Conservation (phyloP, 2,888 invertebrate species). For the Meiosimyza decipiens region DNA sequence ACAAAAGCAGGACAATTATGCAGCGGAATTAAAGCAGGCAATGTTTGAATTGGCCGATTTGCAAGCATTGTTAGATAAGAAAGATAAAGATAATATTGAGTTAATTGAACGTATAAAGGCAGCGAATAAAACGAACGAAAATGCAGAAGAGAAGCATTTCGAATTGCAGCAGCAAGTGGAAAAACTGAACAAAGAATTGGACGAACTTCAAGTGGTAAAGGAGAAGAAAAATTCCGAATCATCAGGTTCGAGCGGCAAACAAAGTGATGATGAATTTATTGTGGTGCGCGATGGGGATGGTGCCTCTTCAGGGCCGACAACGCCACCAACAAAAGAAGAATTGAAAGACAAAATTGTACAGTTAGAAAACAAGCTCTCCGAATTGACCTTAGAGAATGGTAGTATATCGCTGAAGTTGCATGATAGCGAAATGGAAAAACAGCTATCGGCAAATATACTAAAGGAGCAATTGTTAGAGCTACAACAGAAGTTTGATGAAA, state of each 20-base stretch:
- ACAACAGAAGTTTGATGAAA: conserved; percentile 47
- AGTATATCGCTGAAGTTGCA: conserved; percentile 53
- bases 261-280: conserved; percentile 60
- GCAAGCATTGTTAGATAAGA: conserved; percentile 57
- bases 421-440: conserved; percentile 58
- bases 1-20: conserved; percentile 52
- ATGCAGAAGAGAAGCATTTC: conserved; percentile 55
- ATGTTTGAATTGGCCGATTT: conserved; percentile 54
- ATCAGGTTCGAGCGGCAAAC: conserved; percentile 57
- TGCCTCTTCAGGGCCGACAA: conserved; percentile 49
- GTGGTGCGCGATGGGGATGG: conserved; percentile 60
- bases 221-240: conserved; percentile 60
- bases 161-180: conserved; percentile 53
- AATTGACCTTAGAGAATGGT: conserved; percentile 54
- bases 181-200: conserved; percentile 51
- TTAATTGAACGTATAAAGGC: conserved; percentile 57
- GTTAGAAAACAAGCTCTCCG: conserved; percentile 55
- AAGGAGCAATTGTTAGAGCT: conserved; percentile 48
- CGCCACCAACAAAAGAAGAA: conserved; percentile 56
- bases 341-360: conserved; percentile 62
- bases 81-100: conserved; percentile 56
- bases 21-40: conserved; percentile 53
- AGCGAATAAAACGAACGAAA: conserved; percentile 46
- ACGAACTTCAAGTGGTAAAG: conserved; percentile 52
- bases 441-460: conserved; percentile 54